Evolutionary conservation across 2,888 invertebrate species (phyloP).

Genomic region (Orthosia cruda): DNA sequence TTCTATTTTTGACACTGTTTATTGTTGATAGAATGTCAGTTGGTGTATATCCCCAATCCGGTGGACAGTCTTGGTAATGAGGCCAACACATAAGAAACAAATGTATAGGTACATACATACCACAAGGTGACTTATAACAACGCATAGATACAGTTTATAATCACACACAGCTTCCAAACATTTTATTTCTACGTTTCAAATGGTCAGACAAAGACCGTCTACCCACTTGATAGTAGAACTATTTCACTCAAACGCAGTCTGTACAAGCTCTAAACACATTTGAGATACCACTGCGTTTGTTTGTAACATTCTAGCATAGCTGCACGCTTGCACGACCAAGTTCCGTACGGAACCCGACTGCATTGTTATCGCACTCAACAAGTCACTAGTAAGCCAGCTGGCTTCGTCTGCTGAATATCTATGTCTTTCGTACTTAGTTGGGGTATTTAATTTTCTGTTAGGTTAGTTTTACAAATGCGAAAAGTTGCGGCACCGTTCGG

Average conservation of each 20-base stretch:
- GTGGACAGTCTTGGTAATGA: too few relatives aligned
- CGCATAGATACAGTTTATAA: too few relatives aligned
- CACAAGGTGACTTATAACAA: too few relatives aligned
- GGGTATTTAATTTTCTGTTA: constrained; percentile 3
- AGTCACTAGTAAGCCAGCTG: constrained; percentile 37
- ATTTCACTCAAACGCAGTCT: neutral
- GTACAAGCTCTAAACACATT: constrained; percentile 28
- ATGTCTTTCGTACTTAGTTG: constrained; percentile 2
- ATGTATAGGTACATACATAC: too few relatives aligned
- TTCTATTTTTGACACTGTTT: too few relatives aligned
- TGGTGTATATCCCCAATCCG: too few relatives aligned
- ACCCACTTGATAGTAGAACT: neutral
- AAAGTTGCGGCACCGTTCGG: too few relatives aligned
- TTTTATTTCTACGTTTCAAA: neutral
- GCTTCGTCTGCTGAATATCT: constrained; percentile 28
- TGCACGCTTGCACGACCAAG: constrained; percentile 21
- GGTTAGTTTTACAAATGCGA: neutral
- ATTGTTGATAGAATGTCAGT: too few relatives aligned
- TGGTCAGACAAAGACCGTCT: neutral
- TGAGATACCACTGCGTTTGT: constrained; percentile 27
- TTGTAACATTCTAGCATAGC: constrained; percentile 24
- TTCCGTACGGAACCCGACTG: constrained; percentile 29
- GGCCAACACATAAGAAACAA: too few relatives aligned
- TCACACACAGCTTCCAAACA: too few relatives aligned
- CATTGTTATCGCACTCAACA: constrained; percentile 57